phyloP scores from a whole-genome alignment of 2,797 vertebrate species.

The Sebastolobus alascanus region DNA sequence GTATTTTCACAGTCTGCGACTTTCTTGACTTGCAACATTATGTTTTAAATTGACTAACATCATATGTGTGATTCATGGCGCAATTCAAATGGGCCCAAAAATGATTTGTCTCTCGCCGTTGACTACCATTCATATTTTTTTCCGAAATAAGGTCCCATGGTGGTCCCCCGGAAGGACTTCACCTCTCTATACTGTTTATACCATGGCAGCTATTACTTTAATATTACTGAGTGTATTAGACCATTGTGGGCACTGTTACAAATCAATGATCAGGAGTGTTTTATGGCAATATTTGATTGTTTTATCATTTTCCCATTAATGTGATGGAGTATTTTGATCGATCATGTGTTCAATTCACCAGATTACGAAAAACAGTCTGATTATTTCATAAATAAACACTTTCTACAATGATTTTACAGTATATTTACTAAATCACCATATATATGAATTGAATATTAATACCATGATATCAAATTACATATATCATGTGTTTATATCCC shows the following conservation, averaged over 20 bases:
- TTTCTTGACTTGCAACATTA: too few relatives aligned
- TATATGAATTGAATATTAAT: neutral
- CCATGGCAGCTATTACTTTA: neutral
- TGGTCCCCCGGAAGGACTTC: too few relatives aligned
- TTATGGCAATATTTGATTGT: neutral
- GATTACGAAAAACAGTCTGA: neutral
- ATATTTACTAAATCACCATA: neutral
- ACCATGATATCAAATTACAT: neutral
- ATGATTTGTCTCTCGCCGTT: too few relatives aligned
- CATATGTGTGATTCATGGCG: too few relatives aligned
- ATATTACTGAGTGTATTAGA: neutral
- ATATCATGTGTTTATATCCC: neutral
- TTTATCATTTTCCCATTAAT: neutral
- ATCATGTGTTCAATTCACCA: neutral
- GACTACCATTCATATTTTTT: too few relatives aligned
- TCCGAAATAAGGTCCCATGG: too few relatives aligned
- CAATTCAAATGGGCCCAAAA: too few relatives aligned
- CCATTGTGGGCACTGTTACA: neutral
- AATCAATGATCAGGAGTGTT: neutral
- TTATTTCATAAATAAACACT: neutral
- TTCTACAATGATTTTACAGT: neutral
- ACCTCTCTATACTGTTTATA: neutral
- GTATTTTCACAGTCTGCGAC: too few relatives aligned
- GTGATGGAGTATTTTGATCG: neutral
- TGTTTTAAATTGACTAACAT: too few relatives aligned